phyloP scores from a whole-genome alignment of 2,113 vertebrate genomes.

The Lota lota region DNA sequence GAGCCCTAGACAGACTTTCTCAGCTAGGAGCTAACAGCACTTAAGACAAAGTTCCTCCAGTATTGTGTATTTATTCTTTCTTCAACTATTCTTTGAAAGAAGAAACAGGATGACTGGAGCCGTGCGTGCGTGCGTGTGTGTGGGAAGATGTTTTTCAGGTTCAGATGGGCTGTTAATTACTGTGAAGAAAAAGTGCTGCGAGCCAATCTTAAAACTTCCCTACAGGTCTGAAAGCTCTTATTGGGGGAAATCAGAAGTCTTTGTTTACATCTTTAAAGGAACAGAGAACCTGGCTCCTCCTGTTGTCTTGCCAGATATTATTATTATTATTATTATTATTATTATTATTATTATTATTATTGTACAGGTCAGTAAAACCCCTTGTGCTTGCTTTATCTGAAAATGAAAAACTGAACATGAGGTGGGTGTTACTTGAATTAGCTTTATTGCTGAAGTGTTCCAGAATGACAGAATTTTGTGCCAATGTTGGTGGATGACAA shows the following conservation, averaged over 20 bases:
- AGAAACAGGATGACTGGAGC: neutral
- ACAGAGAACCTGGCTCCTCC: constrained; percentile 6
- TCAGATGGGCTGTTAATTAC: constrained; percentile 7
- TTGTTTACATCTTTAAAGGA: constrained; percentile 48
- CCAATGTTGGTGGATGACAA: constrained; percentile 25
- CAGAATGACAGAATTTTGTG: constrained; percentile 28
- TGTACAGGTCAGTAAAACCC: constrained; percentile 12
- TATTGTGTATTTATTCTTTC: neutral
- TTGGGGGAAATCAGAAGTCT: constrained; percentile 39
- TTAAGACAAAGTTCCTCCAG: neutral
- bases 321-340: neutral
- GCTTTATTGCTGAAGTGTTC: constrained; percentile 43
- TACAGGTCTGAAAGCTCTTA: constrained; percentile 34
- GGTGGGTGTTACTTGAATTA: constrained; percentile 45
- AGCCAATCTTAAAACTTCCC: neutral
- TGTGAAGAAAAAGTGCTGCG: constrained; percentile 26
- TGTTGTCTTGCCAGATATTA: neutral
- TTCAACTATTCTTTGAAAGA: neutral
- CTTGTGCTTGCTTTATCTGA: constrained; percentile 26
- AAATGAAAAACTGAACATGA: constrained; percentile 18
- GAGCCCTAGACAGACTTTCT: too few relatives aligned
- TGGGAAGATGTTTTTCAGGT: neutral
- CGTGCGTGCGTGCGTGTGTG: too few relatives aligned
- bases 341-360: neutral
- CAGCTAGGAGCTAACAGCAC: neutral